Conservation (phyloP, 2,888 invertebrate species). For the Folsomia candida region DNA sequence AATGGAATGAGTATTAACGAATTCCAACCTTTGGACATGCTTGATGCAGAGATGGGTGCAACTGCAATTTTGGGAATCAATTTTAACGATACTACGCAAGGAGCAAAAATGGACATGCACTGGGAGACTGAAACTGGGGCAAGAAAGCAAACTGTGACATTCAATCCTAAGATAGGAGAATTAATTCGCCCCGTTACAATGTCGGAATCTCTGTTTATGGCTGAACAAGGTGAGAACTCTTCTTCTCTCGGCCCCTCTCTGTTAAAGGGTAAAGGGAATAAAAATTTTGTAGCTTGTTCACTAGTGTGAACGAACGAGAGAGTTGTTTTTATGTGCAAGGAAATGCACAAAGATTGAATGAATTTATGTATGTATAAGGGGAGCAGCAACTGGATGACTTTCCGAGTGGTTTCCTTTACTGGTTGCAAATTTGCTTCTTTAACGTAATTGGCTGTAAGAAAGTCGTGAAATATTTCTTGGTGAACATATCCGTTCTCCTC, state of each 20-base stretch:
- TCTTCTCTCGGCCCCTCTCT: background rate
- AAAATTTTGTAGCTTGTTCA: too few species aligned
- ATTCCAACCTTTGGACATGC: slow-evolving; percentile 66
- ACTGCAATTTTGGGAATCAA: slow-evolving; percentile 77
- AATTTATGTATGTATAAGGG: background rate
- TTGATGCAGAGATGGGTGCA: slow-evolving; percentile 66
- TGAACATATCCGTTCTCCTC: slow-evolving; percentile 21
- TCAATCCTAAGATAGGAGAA: slow-evolving; percentile 85
- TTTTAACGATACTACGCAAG: slow-evolving; percentile 89
- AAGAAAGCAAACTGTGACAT: slow-evolving; percentile 53
- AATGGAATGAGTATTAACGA: slow-evolving; percentile 72
- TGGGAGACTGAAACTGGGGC: slow-evolving; percentile 59
- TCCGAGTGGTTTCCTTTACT: slow-evolving; percentile 29
- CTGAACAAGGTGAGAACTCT: slow-evolving; percentile 63
- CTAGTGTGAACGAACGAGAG: too few species aligned
- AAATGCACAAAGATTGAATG: background rate
- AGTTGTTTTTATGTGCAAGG: background rate
- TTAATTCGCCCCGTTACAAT: slow-evolving; percentile 76
- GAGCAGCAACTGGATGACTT: slow-evolving; percentile 10
- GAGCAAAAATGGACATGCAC: slow-evolving; percentile 74
- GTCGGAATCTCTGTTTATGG: slow-evolving; percentile 67
- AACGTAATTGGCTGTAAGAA: slow-evolving; percentile 27
- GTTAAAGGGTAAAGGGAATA: too few species aligned
- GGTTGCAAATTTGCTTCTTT: slow-evolving; percentile 29
- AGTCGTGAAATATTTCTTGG: slow-evolving; percentile 29